A percentile compares a stretch with the other conserved stretches of the same genome.
These are phyloP conservation scores for Paguma larvata DNA, from an alignment of 2,797 vertebrate species.

Conservation along the genomic window DNA sequence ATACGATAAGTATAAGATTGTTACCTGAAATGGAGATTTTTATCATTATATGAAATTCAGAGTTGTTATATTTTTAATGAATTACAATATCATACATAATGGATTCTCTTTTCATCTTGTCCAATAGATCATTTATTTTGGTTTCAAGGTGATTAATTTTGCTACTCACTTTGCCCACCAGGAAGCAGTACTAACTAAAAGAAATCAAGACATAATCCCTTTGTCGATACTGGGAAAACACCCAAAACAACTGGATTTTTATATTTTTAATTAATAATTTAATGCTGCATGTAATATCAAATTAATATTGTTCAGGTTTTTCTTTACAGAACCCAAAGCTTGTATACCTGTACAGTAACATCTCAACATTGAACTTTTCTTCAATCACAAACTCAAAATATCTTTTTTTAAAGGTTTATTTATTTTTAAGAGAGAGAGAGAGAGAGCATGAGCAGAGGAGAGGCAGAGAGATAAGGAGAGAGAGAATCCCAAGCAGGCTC, in stretches of 20 bases:
- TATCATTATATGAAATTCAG: not conserved
- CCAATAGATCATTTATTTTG: not conserved
- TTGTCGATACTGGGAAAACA: not conserved
- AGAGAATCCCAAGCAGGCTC: too few species aligned
- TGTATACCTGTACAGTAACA: not conserved
- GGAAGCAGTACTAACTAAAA: slow-evolving; percentile 17
- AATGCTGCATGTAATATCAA: not conserved
- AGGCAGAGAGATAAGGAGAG: too few species aligned
- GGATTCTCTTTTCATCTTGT: not conserved
- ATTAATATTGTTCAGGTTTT: not conserved
- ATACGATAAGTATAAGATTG: not conserved
- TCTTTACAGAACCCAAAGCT: not conserved
- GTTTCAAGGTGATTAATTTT: not conserved
- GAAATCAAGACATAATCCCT: not conserved
- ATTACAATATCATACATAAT: not conserved
- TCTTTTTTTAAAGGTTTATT: not conserved
- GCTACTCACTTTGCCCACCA: not conserved
- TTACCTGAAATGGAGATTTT: not conserved
- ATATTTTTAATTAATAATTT: not conserved
- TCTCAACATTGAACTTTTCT: not conserved
- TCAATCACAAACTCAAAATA: not conserved
- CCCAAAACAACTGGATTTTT: not conserved
- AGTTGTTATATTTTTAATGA: not conserved
- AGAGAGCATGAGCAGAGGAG: too few species aligned
- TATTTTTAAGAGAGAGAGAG: too few species aligned